A percentile compares a stretch with the other conserved stretches of the same genome.
Evolutionary conservation across 2,113 vertebrate genomes (phyloP).

Genomic region (Maccullochella peelii): DNA sequence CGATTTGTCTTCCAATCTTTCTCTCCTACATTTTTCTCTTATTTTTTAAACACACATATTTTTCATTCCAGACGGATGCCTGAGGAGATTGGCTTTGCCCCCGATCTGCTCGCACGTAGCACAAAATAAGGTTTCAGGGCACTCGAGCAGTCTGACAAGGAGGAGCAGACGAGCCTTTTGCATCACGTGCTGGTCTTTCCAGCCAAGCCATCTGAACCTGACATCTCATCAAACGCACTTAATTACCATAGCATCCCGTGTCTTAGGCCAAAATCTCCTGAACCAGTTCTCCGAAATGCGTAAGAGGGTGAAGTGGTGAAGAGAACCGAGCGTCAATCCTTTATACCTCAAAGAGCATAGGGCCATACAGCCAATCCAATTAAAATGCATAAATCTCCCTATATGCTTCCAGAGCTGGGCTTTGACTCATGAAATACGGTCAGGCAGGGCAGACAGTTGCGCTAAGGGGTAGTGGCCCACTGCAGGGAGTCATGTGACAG

Average conservation of each 20-base stretch:
- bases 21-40: constrained; percentile 35
- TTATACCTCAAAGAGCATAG: constrained; percentile 67
- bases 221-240: constrained; percentile 27
- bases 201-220: constrained; percentile 23
- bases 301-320: constrained; percentile 19
- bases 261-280: constrained; percentile 28
- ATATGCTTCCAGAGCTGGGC: constrained; percentile 56
- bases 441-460: constrained; percentile 59
- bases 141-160: constrained; percentile 7
- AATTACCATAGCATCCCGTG: constrained; percentile 35
- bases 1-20: constrained; percentile 70
- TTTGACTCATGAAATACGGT: constrained; percentile 77
- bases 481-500: constrained; percentile 68
- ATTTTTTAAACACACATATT: constrained; percentile 59
- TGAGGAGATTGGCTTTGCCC: constrained; percentile 53
- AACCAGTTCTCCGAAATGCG: constrained; percentile 31
- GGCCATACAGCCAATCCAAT: constrained; percentile 77
- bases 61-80: constrained; percentile 56
- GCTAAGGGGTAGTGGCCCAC: constrained; percentile 66
- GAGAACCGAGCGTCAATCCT: constrained; percentile 50
- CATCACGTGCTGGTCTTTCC: background rate
- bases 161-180: constrained; percentile 20
- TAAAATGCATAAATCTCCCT: constrained; percentile 79
- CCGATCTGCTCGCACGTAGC: constrained; percentile 29
- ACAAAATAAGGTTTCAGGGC: constrained; percentile 53